phyloP scores from a whole-genome alignment of 2,113 vertebrate species.

The Thalassoma bifasciatum region DNA sequence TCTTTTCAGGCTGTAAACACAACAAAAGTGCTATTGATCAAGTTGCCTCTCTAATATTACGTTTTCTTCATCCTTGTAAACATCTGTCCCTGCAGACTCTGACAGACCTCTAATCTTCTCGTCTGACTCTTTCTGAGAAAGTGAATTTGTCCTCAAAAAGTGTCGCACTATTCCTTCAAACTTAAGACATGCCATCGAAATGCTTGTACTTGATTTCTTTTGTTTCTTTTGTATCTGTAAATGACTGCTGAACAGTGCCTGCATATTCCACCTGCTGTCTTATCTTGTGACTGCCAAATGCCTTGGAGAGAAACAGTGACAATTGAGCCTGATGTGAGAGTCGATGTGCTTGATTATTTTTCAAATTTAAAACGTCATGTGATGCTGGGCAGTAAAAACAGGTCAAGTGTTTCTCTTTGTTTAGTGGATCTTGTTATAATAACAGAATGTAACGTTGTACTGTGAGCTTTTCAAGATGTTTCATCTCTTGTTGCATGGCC shows the following conservation, averaged over 20 bases:
- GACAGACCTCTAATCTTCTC: no score
- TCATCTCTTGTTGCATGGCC: slow-evolving; percentile 12
- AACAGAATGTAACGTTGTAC: slow-evolving; percentile 36
- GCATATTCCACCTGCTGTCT: slow-evolving; percentile 42
- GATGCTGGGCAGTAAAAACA: slow-evolving; percentile 1
- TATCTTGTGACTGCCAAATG: slow-evolving; percentile 23
- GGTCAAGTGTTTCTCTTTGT: neutral
- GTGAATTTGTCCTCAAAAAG: neutral
- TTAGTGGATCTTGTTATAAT: slow-evolving; percentile 23
- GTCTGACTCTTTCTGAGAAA: neutral
- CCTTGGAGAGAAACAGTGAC: slow-evolving; percentile 10
- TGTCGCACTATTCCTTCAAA: neutral
- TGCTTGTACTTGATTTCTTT: slow-evolving; percentile 19
- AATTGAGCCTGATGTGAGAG: neutral
- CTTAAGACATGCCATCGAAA: neutral
- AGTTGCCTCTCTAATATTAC: no score
- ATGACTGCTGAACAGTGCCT: slow-evolving; percentile 37
- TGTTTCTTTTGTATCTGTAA: neutral
- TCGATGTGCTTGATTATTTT: neutral
- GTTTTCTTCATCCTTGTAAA: no score
- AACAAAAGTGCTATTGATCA: no score
- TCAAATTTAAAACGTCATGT: slow-evolving; percentile 11
- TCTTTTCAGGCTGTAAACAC: no score
- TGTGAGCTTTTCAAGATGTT: slow-evolving; percentile 30
- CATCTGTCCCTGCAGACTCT: no score